Conservation (phyloP, 2,797 vertebrate species). For the Enteromius thamalakanensis region DNA sequence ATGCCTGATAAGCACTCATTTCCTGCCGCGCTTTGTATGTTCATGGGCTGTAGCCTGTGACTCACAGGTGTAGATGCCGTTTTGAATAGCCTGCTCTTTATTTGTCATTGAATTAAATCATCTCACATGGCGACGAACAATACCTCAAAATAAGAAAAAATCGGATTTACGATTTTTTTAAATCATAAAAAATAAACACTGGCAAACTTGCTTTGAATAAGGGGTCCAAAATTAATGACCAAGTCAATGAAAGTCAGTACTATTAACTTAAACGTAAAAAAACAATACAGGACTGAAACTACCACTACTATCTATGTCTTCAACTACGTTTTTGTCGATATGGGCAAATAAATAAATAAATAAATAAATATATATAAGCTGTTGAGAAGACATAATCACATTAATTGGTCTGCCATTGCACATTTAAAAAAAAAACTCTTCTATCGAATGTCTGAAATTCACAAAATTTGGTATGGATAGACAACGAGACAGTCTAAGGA, state of each 20-base stretch:
- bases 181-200: not conserved
- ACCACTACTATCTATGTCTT: not conserved
- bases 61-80: conserved; percentile 12
- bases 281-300: not conserved
- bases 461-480: not conserved
- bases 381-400: not conserved
- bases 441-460: not conserved
- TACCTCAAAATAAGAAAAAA: not conserved
- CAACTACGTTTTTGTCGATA: not conserved
- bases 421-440: too few relatives aligned
- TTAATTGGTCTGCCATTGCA: too few relatives aligned
- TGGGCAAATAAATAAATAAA: not conserved
- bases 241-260: not conserved
- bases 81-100: conserved; percentile 6
- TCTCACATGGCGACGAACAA: not conserved
- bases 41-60: conserved; percentile 23
- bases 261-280: not conserved
- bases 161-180: not conserved
- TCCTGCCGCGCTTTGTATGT: conserved; percentile 26
- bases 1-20: conserved; percentile 42
- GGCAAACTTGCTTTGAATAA: not conserved
- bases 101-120: conserved; percentile 11
- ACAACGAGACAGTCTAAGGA: not conserved
- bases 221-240: not conserved
- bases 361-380: too few relatives aligned